Evolutionary conservation across 2,888 invertebrate genomes (phyloP).

Genomic region (Barypeithes pellucidus): DNA sequence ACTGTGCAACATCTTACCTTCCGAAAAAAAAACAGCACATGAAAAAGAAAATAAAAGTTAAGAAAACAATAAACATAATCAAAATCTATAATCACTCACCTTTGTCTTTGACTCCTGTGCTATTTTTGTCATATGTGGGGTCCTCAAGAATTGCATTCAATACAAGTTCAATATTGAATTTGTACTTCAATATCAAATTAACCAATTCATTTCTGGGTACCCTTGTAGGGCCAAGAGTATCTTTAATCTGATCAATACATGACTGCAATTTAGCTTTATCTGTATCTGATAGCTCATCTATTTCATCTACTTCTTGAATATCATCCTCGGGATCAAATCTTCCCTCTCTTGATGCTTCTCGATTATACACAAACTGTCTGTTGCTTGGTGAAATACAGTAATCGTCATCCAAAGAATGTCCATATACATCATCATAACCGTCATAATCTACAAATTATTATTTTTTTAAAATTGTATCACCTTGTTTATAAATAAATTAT

Average conservation of each 20-base stretch:
- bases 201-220: constrained; percentile 82
- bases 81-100: constrained; percentile 63
- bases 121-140: constrained; percentile 55
- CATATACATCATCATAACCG: constrained; percentile 91
- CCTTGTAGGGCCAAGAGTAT: constrained; percentile 82
- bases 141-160: constrained; percentile 78
- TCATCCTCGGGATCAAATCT: constrained; percentile 82
- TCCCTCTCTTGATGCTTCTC: constrained; percentile 75
- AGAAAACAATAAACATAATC: constrained; percentile 57
- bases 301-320: constrained; percentile 73
- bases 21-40: constrained; percentile 59
- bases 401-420: constrained; percentile 95
- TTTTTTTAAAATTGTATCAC: neutral
- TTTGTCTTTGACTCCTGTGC: constrained; percentile 62
- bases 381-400: constrained; percentile 93
- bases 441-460: constrained; percentile 83
- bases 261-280: constrained; percentile 80
- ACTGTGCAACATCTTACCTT: constrained; percentile 72
- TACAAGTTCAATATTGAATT: constrained; percentile 82
- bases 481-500: neutral
- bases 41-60: constrained; percentile 63
- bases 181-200: constrained; percentile 80
- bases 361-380: constrained; percentile 87
- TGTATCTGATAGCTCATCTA: constrained; percentile 51
- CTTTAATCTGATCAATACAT: constrained; percentile 87